phyloP scores from a whole-genome alignment of 2,113 vertebrate genomes.

The Chlamydotis undulata region DNA sequence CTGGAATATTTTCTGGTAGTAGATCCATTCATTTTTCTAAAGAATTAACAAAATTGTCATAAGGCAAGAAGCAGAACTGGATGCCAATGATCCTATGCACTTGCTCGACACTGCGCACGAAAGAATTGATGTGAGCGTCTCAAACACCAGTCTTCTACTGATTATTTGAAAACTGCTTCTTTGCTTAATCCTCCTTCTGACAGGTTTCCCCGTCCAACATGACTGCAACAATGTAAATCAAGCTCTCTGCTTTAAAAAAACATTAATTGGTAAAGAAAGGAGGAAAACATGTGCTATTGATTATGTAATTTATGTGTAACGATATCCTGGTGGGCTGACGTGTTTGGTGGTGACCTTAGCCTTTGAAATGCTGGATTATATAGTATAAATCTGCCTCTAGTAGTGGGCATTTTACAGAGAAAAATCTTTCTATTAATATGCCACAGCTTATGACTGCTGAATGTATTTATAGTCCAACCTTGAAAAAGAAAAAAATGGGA shows the following conservation, averaged over 20 bases:
- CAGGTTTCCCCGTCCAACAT: background rate
- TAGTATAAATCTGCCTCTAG: background rate
- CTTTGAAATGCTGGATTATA: constrained; percentile 28
- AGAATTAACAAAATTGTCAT: background rate
- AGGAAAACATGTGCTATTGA: background rate
- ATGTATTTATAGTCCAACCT: background rate
- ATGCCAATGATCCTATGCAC: background rate
- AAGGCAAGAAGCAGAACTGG: background rate
- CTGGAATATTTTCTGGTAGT: background rate
- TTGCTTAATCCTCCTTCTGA: background rate
- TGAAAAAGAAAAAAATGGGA: background rate
- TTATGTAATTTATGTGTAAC: background rate
- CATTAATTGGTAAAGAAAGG: constrained; percentile 23
- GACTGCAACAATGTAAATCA: background rate
- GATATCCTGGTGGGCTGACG: background rate
- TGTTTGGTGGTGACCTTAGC: background rate
- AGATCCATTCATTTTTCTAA: background rate
- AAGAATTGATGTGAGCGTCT: background rate
- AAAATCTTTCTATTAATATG: constrained; percentile 9
- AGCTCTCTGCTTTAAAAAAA: background rate
- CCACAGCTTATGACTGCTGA: background rate
- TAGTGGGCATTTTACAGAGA: background rate
- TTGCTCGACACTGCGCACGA: background rate
- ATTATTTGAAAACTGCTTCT: background rate
- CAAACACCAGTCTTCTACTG: background rate